Conservation (phyloP, 2,888 invertebrate genomes). For the Chymomyza fuscimana region DNA sequence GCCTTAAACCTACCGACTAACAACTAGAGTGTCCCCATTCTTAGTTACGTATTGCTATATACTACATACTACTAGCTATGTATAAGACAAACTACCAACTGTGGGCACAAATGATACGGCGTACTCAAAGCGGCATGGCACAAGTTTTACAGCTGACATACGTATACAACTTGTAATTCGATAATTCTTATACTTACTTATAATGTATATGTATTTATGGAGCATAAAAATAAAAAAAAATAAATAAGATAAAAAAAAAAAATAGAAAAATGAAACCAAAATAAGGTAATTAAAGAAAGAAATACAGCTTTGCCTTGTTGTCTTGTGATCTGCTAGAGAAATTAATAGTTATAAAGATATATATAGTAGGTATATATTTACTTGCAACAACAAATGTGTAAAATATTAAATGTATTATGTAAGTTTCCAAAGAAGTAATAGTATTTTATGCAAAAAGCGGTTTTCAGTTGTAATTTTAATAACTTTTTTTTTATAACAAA, state of each 20-base stretch:
- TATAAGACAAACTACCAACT: background rate
- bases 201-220: background rate
- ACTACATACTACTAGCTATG: background rate
- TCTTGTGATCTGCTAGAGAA: slow-evolving; percentile 2
- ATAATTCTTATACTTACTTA: background rate
- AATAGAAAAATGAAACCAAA: background rate
- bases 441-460: background rate
- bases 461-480: background rate
- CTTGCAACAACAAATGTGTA: background rate
- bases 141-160: background rate
- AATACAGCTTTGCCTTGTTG: background rate
- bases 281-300: background rate
- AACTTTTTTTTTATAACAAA: background rate
- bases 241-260: background rate
- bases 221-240: background rate
- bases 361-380: too few species aligned
- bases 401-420: background rate
- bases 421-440: background rate
- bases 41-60: background rate
- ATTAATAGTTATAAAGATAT: background rate
- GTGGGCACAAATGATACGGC: background rate
- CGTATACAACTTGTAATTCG: background rate
- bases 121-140: background rate
- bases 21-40: background rate
- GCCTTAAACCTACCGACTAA: background rate